Evolutionary conservation across 2,113 vertebrate genomes (phyloP).

Genomic region (Scopus umbretta): DNA sequence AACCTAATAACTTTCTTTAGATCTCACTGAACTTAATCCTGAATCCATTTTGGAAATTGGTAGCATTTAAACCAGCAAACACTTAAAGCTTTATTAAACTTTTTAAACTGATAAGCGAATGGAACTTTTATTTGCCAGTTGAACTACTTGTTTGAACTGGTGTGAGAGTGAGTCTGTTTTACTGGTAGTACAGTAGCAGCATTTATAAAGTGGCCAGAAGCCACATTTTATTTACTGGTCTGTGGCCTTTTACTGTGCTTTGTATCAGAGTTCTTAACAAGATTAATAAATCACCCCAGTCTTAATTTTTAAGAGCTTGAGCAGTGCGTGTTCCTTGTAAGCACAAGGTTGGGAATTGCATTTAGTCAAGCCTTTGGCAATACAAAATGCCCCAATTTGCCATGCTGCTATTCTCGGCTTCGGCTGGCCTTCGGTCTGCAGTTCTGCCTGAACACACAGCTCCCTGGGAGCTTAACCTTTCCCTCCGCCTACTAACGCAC

Average conservation of each 20-base stretch:
- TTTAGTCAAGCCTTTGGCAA: not conserved
- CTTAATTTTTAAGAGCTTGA: constrained; percentile 85
- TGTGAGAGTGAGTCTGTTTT: constrained; percentile 67
- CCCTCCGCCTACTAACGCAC: not conserved
- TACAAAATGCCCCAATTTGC: not conserved
- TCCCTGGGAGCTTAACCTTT: not conserved
- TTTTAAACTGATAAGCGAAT: constrained; percentile 67
- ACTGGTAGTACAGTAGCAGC: constrained; percentile 73
- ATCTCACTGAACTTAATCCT: constrained; percentile 47
- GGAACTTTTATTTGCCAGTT: constrained; percentile 80
- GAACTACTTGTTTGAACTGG: constrained; percentile 63
- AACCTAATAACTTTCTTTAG: constrained; percentile 57
- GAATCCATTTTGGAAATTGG: constrained; percentile 55
- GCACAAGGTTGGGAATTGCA: not conserved
- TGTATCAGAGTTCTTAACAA: constrained; percentile 98
- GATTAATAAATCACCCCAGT: constrained; percentile 98
- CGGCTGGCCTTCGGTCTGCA: not conserved
- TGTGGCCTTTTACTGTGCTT: constrained; percentile 95
- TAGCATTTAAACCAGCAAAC: constrained; percentile 74
- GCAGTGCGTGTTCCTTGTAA: constrained; percentile 54
- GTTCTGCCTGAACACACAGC: not conserved
- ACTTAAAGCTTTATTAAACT: constrained; percentile 73
- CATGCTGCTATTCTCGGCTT: not conserved
- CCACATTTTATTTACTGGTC: constrained; percentile 84
- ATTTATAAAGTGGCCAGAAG: constrained; percentile 77